Conservation (phyloP, 2,113 vertebrate species). For the Tichodroma muraria region DNA sequence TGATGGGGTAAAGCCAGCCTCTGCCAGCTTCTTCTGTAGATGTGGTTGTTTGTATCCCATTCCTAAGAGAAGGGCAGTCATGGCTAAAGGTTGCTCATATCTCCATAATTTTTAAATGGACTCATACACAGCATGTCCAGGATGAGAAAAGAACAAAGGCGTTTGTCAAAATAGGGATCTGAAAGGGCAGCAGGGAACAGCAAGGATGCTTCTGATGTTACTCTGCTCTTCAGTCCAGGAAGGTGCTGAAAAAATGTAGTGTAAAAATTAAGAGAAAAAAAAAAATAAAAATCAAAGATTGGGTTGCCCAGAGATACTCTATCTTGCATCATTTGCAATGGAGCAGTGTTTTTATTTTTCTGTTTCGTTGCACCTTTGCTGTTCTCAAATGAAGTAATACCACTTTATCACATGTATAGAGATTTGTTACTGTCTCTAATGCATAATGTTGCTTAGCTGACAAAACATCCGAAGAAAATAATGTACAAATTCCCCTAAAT, state of each 20-base stretch:
- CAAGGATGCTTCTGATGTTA: not conserved
- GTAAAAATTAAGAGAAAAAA: not conserved
- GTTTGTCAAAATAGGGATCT: not conserved
- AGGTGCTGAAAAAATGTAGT: not conserved
- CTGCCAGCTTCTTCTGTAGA: not conserved
- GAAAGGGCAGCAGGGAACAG: not conserved
- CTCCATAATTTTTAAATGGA: not conserved
- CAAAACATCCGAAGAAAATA: not conserved
- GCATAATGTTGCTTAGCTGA: not conserved
- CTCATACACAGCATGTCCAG: not conserved
- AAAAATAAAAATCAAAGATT: not conserved
- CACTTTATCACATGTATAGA: not conserved
- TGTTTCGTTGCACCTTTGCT: not conserved
- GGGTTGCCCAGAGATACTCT: not conserved
- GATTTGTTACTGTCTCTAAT: not conserved
- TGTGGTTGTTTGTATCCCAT: not conserved
- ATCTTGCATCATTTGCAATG: not conserved
- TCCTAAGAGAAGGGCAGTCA: not conserved
- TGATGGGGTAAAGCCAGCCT: not conserved
- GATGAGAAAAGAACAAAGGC: not conserved
- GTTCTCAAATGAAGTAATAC: not conserved
- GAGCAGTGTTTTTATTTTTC: not conserved
- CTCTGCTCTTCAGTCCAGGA: not conserved
- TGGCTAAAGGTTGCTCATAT: not conserved
- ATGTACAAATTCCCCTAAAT: not conserved